These are phyloP conservation scores for Anolis apletophallus DNA, from an alignment of 2,797 vertebrate species.

Conservation along the genomic window DNA sequence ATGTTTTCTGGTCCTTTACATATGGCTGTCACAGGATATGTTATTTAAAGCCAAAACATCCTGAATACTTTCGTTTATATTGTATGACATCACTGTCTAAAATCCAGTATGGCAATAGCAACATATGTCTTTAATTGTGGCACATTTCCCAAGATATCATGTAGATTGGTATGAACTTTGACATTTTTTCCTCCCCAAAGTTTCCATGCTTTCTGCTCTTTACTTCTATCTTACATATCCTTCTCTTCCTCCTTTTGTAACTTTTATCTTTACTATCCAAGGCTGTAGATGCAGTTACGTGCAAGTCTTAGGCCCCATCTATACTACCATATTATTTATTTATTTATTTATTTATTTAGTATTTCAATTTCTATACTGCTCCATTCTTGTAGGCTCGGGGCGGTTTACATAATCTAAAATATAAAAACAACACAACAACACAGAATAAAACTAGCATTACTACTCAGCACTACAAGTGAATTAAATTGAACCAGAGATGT, in stretches of 20 bases:
- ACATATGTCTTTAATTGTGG: neutral
- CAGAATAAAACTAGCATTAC: too few relatives aligned
- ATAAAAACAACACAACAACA: too few relatives aligned
- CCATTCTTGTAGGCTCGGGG: too few relatives aligned
- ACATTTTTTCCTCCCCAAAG: neutral
- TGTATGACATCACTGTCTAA: neutral
- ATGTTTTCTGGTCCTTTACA: neutral
- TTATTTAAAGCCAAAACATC: neutral
- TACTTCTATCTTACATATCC: neutral
- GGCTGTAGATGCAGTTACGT: neutral
- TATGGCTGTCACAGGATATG: neutral
- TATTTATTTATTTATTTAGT: too few relatives aligned
- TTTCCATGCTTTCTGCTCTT: neutral
- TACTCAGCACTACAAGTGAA: too few relatives aligned
- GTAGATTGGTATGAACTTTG: neutral
- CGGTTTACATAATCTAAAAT: too few relatives aligned
- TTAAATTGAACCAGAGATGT: too few relatives aligned
- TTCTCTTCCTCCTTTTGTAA: neutral
- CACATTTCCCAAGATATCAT: neutral
- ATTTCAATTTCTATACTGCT: too few relatives aligned
- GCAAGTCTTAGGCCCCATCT: too few relatives aligned
- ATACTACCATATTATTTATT: too few relatives aligned
- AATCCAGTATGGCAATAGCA: neutral
- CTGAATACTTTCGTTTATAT: neutral
- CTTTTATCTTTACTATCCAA: neutral